Evolutionary conservation across 2,888 invertebrate species (phyloP), one percentile per base, ranked within the genome.

Genomic region (Macaria notata): DNA sequence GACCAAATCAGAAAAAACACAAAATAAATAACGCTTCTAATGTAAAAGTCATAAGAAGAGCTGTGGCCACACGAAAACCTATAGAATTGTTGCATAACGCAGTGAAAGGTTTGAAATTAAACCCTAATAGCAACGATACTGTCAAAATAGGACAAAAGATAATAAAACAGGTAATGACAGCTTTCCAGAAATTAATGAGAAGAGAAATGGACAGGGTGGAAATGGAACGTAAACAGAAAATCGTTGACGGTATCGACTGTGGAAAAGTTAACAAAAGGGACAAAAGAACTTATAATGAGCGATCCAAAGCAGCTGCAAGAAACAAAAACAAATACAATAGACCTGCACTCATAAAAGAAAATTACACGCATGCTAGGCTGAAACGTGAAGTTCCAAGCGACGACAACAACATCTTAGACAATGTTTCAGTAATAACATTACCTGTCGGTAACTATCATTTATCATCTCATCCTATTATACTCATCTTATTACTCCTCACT

Each of bases 141-240:
- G n/a, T 57, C 46, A 47, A 61, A 38, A 9, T 64, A 49, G 58
- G 57, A 59, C 5, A 69, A 69, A 39, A 70, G 47, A 68, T 81
- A 19, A 66, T 78, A 0, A 78, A 75, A 19, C 68, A 68, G 63
- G 75, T 81, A 3, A 72, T 79, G 64, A 50, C 65, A 3, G 71
- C 71, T 1, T 75, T 79, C 3, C 70, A 78, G 47, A 76, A 73
- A 61, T 60, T 82, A 44, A 66, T 74, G 3, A 67, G 70, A 29
- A 73, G 68, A 30, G 74, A 77, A 49, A 69, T 73, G 6, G 44
- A 44, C 6, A 57, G 61, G 19, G 31, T 57, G 7, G 41, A 41
- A 55, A 56, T 30, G 36, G 30, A 3, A 48, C 57, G 7, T 49
- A 56, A 48, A 65, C 57, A 49, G 33, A 49, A 9, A 29, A 9